Evolutionary conservation across 1,140 invertebrate species (phyloP), one percentile per base, ranked within the genome.

Genomic region (Probaryconus sp.): DNA sequence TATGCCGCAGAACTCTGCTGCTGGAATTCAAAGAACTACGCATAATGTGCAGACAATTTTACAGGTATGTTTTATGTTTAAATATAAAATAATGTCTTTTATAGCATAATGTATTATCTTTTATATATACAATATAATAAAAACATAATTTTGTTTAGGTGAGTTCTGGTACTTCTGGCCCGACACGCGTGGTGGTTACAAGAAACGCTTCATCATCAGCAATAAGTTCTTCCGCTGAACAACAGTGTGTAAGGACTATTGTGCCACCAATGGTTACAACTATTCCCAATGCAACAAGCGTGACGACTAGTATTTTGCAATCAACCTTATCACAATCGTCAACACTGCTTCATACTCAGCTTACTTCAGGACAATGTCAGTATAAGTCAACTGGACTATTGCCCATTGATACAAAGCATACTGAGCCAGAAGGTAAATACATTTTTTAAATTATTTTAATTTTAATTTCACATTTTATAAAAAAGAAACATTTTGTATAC

Each of bases 321-420:
- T 86, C 85, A 0, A 88, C 87, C 1, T 70, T 88, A 10, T 87
- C 86, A 1, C 86, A 88, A 55, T 79, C 84, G 5, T 73, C 86
- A 9, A 87, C 82, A 3, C 65, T 84, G 2, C 64, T 87, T 11
- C 85, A 86, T 60, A 78, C 81, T 2, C 85, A 87, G 42, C 69
- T 86, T 0, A 86, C 82, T 1, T 79, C 84, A 6, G 82, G 83
- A n/a, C 78, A 81, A 30, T 35, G 56, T 0, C 82, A 81, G 9
- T 86, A 83, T 45, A 88, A 88, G 50, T 56, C 84, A 13, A 51
- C 82, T 1, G 69, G 77, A 4, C 61, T 79, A 20, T 56, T 88
- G 33, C 78, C 85, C 3, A 83, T 87, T 30, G 87, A 88, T 16
- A 79, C 71, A n/a, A 87, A 86, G 38, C 73, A 14, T 17, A 76